Base-by-base conservation (phyloP, 2,797 vertebrate genomes). In the Astyanax mexicanus region DNA sequence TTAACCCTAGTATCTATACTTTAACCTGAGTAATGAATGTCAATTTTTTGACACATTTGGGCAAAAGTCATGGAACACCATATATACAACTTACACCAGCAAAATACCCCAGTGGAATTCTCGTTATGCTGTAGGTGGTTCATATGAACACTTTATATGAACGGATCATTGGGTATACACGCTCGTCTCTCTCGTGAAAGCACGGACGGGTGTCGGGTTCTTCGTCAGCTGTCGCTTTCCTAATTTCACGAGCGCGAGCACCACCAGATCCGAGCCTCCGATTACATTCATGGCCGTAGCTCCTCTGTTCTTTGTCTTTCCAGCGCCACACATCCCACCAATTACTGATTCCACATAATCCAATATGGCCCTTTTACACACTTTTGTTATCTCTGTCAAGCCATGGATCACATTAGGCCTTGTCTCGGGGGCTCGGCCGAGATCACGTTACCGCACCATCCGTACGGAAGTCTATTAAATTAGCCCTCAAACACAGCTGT, bases 261-360 rank as follows among this genome's bases (percentile, higher is more conserved):
- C 58, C n/a, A 42, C 23, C 45, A 72, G 72, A 80, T 75, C 69
- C 69, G 83, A 75, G 54, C 47, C 62, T 60, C 52, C 25, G 42
- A 47, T 75, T 75, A 69, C 75, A 75, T 80, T 78, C 61, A 77
- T 74, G 64, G 49, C 74, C 32, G 23, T 40, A 49, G 68, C 61
- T 52, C 52, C 54, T 57, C 64, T 69, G 62, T 49, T 75, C 76
- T 80, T 83, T 80, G 77, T 84, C 67, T 85, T 89, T 25, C 44
- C 45, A 54, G n/a, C 61, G 72, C 86, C 86, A 87, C 89, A 88
- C 88, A 83, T 88, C 81, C 45, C 87, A 84, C 81, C 86, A 90
- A 86, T 92, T 91, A 90, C 87, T 51, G 84, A 84, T 83, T 75
- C 29, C 7, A 62, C 86, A 82, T 89, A 92, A 93, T 92, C 85